These are phyloP conservation scores for Aselliscus stoliczkanus DNA, from an alignment of 2,797 vertebrate species.

Conservation along the genomic window DNA sequence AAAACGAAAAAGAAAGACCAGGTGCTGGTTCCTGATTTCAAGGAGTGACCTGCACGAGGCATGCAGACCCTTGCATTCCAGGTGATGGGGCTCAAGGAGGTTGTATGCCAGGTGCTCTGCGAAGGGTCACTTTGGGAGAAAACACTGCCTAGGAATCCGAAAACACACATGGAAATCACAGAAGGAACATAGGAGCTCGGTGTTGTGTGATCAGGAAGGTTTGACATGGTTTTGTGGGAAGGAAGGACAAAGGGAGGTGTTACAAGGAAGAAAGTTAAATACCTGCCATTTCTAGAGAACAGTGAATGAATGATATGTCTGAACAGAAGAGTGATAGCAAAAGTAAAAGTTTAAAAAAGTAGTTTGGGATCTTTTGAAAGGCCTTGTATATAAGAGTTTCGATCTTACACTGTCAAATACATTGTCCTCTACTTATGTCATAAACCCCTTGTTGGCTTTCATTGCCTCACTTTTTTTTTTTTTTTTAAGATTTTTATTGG, in stretches of 20 bases:
- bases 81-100: not conserved
- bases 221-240: not conserved
- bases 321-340: not conserved
- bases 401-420: not conserved
- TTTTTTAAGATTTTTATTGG: too few species aligned
- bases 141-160: not conserved
- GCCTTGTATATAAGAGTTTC: not conserved
- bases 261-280: not conserved
- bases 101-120: not conserved
- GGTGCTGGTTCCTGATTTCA: not conserved
- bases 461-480: not conserved
- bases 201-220: not conserved
- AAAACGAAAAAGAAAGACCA: not conserved
- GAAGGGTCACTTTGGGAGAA: not conserved
- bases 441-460: not conserved
- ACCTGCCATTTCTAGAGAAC: not conserved
- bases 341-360: not conserved
- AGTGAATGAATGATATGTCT: not conserved
- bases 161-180: not conserved
- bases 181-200: not conserved
- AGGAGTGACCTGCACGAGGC: not conserved
- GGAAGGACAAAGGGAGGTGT: not conserved
- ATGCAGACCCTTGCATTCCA: too few species aligned
- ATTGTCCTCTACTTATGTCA: not conserved
- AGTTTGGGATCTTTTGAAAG: not conserved